Base-by-base conservation (phyloP, 2,888 invertebrate genomes). In the Deilephila porcellus region DNA sequence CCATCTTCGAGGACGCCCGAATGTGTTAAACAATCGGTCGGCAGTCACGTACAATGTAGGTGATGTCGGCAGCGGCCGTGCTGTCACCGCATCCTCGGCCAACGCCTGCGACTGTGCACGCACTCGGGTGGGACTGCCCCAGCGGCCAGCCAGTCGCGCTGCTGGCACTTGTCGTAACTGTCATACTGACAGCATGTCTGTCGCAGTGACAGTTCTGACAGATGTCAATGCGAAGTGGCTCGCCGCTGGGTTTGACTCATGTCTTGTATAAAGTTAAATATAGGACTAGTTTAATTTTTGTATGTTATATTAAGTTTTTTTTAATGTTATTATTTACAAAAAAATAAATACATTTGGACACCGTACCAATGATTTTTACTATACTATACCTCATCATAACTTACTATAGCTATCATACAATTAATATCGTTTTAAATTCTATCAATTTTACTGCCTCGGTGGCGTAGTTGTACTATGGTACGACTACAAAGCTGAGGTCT, bases 291-390 rank as follows among this genome's bases (percentile, higher is more conserved):
- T 87, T 94, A 93, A 89, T 92, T 88, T 89, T 82, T 83, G 82
- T 37, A 60, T 74, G 83, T 87, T 76, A 79, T 88, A 82, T 90
- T 91, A 91, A 89, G 86, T 89, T 91, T 89, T 90, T n/a, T 45
- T 90, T 79, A 76, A 88, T 89, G 88, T 94, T 92, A 91, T 90
- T 90, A 89, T 90, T 90, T 87, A 85, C 85, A 89, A 91, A 93
- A 93, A 93, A 77, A 86, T 95, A 95, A 95, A 95, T 95, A 95
- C 95, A 95, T 95, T 95, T 95, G 84, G 94, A 91, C 94, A 94
- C 94, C 94, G 94, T 94, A 90, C 56, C 53, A 34, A 56, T 29
- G 19, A 0, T 59, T 20, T 67, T 72, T 37, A 37, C 25, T 25
- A 0, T 1, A 25, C 25, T 25, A 25, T 25, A 25, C 25, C 25